A percentile compares a stretch with the other conserved stretches of the same genome.
phyloP scores from a whole-genome alignment of 2,888 invertebrate species.

The Pandemis cinnamomeana region DNA sequence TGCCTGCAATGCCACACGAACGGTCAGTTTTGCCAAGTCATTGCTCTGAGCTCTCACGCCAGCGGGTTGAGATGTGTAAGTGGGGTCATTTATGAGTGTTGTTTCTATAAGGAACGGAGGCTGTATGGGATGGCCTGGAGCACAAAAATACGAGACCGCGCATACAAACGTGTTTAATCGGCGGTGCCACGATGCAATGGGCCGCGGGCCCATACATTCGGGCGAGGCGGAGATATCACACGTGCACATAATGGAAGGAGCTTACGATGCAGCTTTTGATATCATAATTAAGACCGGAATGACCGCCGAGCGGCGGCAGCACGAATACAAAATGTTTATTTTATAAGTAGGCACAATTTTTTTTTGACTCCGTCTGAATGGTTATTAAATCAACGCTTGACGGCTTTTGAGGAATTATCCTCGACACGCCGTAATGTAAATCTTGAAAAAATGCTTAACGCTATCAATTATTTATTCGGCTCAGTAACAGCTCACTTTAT shows the following conservation, averaged over 20 bases:
- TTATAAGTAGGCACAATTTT: conserved; percentile 65
- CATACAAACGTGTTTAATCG: conserved; percentile 84
- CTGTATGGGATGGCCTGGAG: conserved; percentile 51
- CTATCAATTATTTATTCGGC: conserved; percentile 51
- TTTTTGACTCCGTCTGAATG: conserved; percentile 70
- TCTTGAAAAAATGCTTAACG: conserved; percentile 48
- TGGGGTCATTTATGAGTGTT: conserved; percentile 60
- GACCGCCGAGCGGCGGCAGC: conserved; percentile 56
- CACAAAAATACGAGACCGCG: conserved; percentile 77
- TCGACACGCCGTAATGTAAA: conserved; percentile 55
- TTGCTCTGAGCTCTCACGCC: conserved; percentile 62
- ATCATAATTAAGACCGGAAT: conserved; percentile 75
- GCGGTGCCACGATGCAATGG: conserved; percentile 68
- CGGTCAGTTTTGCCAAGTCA: conserved; percentile 65
- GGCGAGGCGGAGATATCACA: conserved; percentile 60
- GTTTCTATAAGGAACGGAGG: conserved; percentile 52
- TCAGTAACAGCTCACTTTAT: conserved; percentile 41
- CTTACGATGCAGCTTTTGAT: conserved; percentile 77
- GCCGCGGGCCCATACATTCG: conserved; percentile 61
- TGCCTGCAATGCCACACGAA: conserved; percentile 49
- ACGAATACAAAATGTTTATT: conserved; percentile 75
- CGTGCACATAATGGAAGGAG: conserved; percentile 61
- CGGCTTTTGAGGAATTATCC: conserved; percentile 53
- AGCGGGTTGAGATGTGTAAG: conserved; percentile 62
- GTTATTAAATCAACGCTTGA: conserved; percentile 66